A percentile compares a stretch with the other conserved stretches of the same genome.
These are phyloP conservation scores for Podarcis raffonei DNA, from an alignment of 2,113 vertebrate species.

Conservation along the genomic window DNA sequence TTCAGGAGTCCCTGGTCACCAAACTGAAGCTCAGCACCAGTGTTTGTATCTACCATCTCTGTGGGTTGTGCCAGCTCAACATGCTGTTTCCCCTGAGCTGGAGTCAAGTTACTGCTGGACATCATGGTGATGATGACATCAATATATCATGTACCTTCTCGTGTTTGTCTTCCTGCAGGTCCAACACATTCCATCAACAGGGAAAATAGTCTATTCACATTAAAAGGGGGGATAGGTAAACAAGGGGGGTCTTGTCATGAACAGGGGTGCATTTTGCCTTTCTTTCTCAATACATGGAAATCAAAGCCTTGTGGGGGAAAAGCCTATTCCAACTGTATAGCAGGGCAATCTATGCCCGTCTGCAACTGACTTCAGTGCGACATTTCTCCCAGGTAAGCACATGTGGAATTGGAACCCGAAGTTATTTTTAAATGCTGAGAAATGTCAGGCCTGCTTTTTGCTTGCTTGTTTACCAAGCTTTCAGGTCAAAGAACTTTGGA, in stretches of 20 bases:
- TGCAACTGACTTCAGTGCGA: not conserved
- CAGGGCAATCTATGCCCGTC: too few species aligned
- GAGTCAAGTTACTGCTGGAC: not conserved
- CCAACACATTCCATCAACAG: not conserved
- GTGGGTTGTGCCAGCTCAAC: too few species aligned
- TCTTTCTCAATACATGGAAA: conserved; percentile 15
- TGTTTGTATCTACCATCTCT: not conserved
- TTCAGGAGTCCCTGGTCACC: not conserved
- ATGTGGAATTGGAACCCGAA: not conserved
- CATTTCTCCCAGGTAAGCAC: not conserved
- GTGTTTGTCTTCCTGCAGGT: not conserved
- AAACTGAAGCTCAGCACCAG: not conserved
- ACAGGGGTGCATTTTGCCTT: conserved; percentile 49
- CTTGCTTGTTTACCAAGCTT: conserved; percentile 42
- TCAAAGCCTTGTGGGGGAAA: not conserved
- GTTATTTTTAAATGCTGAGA: not conserved
- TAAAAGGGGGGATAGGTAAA: not conserved
- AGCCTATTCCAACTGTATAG: not conserved
- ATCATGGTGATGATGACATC: not conserved
- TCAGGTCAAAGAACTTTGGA: conserved; percentile 50
- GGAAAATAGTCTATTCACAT: too few species aligned
- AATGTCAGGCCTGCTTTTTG: conserved; percentile 32
- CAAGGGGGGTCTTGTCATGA: conserved; percentile 19
- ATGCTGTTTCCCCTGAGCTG: not conserved
- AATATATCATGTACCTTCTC: not conserved